phyloP scores from a whole-genome alignment of 2,113 vertebrate species.

The Rhea americana region DNA sequence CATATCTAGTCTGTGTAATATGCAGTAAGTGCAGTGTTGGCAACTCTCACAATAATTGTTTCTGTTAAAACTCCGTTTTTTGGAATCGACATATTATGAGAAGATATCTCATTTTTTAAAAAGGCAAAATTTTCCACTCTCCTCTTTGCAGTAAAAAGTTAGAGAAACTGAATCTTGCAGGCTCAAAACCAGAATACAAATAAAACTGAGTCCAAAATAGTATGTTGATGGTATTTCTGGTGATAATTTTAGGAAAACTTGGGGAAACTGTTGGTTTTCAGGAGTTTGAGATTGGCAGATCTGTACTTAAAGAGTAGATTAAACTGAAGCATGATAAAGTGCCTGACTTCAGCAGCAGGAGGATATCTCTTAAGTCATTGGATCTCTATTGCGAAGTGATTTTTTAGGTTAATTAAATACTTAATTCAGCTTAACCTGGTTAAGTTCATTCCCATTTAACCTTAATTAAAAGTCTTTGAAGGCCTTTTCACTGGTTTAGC shows the following conservation, averaged over 20 bases:
- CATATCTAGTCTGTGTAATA: not conserved
- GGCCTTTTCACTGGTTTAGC: not conserved
- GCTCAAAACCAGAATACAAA: not conserved
- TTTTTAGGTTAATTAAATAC: not conserved
- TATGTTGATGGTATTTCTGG: not conserved
- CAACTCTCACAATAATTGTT: constrained; percentile 7
- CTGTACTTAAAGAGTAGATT: not conserved
- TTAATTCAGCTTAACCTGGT: not conserved
- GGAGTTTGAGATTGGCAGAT: not conserved
- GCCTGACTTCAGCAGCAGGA: not conserved
- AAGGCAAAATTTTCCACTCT: not conserved
- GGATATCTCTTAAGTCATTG: not conserved
- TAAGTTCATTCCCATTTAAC: not conserved
- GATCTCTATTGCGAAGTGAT: not conserved
- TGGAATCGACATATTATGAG: not conserved
- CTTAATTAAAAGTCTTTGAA: not conserved
- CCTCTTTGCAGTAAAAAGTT: not conserved
- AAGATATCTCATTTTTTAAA: not conserved
- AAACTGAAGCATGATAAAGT: not conserved
- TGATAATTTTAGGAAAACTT: not conserved
- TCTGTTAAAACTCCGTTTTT: not conserved
- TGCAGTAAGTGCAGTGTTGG: not conserved
- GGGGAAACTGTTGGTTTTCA: not conserved
- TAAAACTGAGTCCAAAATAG: not conserved
- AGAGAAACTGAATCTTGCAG: not conserved